These are phyloP conservation scores for Diacarnus erythraeanus DNA, from an alignment of 37 sponge, comb jelly and placozoan genomes.

Conservation along the genomic window DNA sequence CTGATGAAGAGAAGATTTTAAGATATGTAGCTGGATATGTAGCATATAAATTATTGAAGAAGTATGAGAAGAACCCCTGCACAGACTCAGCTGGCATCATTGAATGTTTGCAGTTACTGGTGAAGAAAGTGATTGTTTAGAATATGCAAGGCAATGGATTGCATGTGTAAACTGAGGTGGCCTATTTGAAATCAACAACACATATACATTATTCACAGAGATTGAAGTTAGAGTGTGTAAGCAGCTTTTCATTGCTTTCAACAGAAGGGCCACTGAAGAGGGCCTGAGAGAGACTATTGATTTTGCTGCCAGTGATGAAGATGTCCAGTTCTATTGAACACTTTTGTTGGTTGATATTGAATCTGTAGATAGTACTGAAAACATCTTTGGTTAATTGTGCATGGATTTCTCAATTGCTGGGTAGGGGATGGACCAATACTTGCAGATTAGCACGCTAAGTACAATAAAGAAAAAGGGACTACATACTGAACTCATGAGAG, in stretches of 20 bases:
- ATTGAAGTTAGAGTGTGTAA: too few species aligned
- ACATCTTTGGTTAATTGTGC: slow-evolving; percentile 29
- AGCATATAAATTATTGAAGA: slow-evolving; percentile 20
- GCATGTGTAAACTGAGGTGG: slow-evolving; percentile 15
- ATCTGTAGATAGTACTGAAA: too few species aligned
- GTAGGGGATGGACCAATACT: slow-evolving; percentile 20
- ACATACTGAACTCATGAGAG: slow-evolving; percentile 21
- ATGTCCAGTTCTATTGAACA: slow-evolving; percentile 35
- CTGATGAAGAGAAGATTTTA: slow-evolving; percentile 20
- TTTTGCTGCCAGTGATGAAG: slow-evolving; percentile 9
- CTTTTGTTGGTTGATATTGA: too few species aligned
- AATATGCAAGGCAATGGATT: slow-evolving; percentile 30
- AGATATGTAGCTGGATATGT: slow-evolving; percentile 25
- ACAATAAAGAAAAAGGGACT: slow-evolving; percentile 6
- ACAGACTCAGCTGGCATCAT: neutral
- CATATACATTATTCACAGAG: slow-evolving; percentile 25
- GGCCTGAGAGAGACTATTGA: neutral
- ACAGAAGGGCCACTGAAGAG: neutral
- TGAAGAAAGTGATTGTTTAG: slow-evolving; percentile 15
- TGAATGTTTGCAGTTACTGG: slow-evolving; percentile 42
- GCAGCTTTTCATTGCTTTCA: too few species aligned
- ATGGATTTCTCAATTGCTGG: slow-evolving; percentile 38
- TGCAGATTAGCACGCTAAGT: neutral
- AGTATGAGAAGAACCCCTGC: slow-evolving; percentile 18
- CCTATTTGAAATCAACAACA: slow-evolving; percentile 30